Evolutionary conservation across 2,113 vertebrate genomes (phyloP), one percentile per base, ranked within the genome.

Genomic region (Tupaia chinensis): DNA sequence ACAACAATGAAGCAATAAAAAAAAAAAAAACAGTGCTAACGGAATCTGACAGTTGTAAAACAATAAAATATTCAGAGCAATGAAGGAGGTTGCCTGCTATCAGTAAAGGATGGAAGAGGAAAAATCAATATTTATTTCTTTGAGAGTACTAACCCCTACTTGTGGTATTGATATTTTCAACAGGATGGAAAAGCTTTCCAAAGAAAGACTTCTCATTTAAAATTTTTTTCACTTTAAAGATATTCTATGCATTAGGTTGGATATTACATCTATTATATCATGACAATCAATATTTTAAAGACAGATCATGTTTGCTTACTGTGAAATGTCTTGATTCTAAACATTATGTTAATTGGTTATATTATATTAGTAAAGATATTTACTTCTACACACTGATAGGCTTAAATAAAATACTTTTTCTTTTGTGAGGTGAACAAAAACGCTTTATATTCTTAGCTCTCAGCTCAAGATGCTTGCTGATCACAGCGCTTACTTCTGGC

Each of bases 101-200:
- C 97, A 91, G 81, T 97, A 93, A 87, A 84, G 74, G 29, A 94
- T 56, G 86, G 87, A 97, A 93, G 84, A 90, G 25, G 53, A 94
- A 97, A 97, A 98, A 98, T 98, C 98, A 97, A 98, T 98, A 98
- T 97, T 98, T 98, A 96, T 97, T 98, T 98, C 77, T 98, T 94
- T 97, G 82, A 97, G 44, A 98, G 82, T 83, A 93, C 74, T 84
- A 97, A 70, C 16, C 73, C 3, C 8, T 44, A 93, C 80, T 85
- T 97, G 92, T 60, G 77, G 54, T 98, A 98, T 96, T 96, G 97
- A 98, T 98, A 96, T 98, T 98, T 98, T 97, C 91, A 96, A 96
- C 58, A 93, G 93, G 78, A 56, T 79, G 90, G 76, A 98, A 98
- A 97, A 90, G 66, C 9, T 97, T 97, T 98, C 96, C 88, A 69